Evolutionary conservation across 1,140 invertebrate species (phyloP).

Genomic region (Brachionus sp.): DNA sequence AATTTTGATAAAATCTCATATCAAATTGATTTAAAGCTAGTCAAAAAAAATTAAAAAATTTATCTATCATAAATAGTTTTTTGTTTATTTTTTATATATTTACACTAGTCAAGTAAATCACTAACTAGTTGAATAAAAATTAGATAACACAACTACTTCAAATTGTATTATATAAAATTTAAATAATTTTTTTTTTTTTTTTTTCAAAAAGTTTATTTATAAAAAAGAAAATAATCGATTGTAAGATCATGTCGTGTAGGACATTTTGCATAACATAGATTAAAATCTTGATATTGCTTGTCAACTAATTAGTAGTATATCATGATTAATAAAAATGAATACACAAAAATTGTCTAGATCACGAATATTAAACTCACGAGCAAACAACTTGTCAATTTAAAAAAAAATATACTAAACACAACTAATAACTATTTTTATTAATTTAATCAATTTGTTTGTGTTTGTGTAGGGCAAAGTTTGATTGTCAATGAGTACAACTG

Average conservation of each 20-base stretch:
- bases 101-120: too few relatives aligned
- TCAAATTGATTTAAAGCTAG: too few relatives aligned
- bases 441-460: constrained; percentile 5
- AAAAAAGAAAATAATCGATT: not conserved
- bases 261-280: not conserved
- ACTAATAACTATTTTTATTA: not conserved
- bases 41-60: too few relatives aligned
- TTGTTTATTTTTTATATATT: too few relatives aligned
- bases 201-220: not conserved
- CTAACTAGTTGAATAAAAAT: too few relatives aligned
- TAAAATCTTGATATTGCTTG: not conserved
- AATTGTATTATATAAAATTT: too few relatives aligned
- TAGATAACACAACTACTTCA: too few relatives aligned
- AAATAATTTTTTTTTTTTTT: too few relatives aligned
- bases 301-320: constrained; percentile 4
- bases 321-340: not conserved
- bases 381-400: not conserved
- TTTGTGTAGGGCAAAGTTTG: not conserved
- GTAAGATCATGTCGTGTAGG: not conserved
- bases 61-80: too few relatives aligned
- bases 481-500: not conserved
- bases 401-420: not conserved
- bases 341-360: not conserved
- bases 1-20: too few relatives aligned
- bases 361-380: not conserved